Evolutionary conservation across 2,113 vertebrate species (phyloP), one percentile per base, ranked within the genome.

Genomic region (Scartelaos histophorus): DNA sequence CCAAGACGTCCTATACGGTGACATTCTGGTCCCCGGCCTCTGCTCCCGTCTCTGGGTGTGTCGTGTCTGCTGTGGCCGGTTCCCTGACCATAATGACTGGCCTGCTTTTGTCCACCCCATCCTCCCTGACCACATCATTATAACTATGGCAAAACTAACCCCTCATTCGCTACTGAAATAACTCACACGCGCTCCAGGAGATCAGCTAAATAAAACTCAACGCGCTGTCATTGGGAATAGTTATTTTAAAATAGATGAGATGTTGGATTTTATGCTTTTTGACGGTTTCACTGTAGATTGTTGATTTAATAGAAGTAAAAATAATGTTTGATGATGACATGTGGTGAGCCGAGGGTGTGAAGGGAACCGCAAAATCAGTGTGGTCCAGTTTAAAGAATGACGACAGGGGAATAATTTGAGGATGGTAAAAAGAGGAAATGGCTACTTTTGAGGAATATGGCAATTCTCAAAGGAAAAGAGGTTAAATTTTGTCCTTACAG

Each of bases 1-100:
- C 6, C 6, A 34, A 61, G 17, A 61, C 34, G 13, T 66, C 2
- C 34, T 2, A 5, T 2, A 11, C 3, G n/a, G 62, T 57, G 11
- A 58, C 75, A 57, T 82, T 74, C 73, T 84, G 6, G 51, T n/a
- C 7, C 51, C 51, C 70, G 53, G 70, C 24, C 15, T 15, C 13
- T 15, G 21, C 67, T 73, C 62, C 68, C 69, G 69, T 71, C 75
- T 87, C 69, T 85, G 93, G 93, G 92, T 88, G 92, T 93, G 93
- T 82, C 91, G 34, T 25, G 72, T 79, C 79, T 91, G 83, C 81
- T 43, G 70, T 83, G 84, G 74, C 84, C 67, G 24, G 11, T 73
- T 80, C 49, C 77, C 78, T 88, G 85, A 93, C 93, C 93, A 92
- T 91, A 93, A 93, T 93, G 88, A 91, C 79, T 89, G 92, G 84